Conservation (phyloP, 2,113 vertebrate species). For the Coreoperca whiteheadi region DNA sequence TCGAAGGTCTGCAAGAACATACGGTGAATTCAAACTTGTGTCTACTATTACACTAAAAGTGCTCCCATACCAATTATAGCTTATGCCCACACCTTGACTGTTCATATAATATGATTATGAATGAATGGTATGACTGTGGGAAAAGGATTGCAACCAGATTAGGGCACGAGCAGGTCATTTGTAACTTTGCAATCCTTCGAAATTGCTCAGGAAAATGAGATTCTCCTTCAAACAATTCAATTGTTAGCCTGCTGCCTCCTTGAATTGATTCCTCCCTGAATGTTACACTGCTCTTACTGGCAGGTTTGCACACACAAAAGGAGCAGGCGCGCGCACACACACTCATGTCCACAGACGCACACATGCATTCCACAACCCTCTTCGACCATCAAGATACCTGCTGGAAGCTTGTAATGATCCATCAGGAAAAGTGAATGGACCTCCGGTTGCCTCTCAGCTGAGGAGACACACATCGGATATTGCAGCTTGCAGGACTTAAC, state of each 20-base stretch:
- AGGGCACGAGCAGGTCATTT: constrained; percentile 53
- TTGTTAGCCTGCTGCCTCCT: constrained; percentile 70
- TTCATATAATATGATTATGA: constrained; percentile 55
- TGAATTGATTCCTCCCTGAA: constrained; percentile 67
- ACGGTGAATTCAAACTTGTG: constrained; percentile 1
- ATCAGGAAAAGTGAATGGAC: constrained; percentile 58
- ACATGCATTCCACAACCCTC: neutral
- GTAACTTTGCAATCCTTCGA: constrained; percentile 50
- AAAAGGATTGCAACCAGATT: constrained; percentile 65
- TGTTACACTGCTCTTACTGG: constrained; percentile 74
- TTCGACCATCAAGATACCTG: constrained; percentile 39
- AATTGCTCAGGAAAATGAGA: constrained; percentile 67
- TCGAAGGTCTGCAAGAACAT: neutral
- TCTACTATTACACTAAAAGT: constrained; percentile 53
- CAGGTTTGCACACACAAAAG: constrained; percentile 47
- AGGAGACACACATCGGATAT: constrained; percentile 54
- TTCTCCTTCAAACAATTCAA: constrained; percentile 77
- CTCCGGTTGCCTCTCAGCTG: constrained; percentile 57
- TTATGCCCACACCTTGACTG: constrained; percentile 48
- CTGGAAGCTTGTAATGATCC: constrained; percentile 64
- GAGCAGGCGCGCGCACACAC: neutral
- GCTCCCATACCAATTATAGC: constrained; percentile 33
- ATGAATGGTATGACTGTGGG: constrained; percentile 28
- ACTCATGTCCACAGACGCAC: constrained; percentile 14
- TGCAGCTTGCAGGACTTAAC: constrained; percentile 42